A percentile compares a stretch with the other conserved stretches of the same genome.
These are phyloP conservation scores for Mycetomoellerius zeteki DNA, from an alignment of 1,140 invertebrate species.

Conservation along the genomic window DNA sequence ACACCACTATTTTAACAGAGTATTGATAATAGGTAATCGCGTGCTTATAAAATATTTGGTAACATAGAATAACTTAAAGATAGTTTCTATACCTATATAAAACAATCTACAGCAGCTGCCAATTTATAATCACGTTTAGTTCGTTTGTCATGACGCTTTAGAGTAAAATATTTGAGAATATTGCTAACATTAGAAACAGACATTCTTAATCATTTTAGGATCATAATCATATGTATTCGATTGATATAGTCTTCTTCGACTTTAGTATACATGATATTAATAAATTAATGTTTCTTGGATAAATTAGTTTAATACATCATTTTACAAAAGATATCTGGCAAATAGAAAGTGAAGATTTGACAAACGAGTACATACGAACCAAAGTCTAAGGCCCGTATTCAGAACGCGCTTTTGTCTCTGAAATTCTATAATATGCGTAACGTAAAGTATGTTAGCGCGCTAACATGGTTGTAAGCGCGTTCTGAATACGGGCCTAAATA, in stretches of 20 bases:
- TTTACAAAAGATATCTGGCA: background rate
- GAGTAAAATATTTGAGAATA: background rate
- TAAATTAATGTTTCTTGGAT: background rate
- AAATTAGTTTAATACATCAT: background rate
- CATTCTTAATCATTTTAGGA: background rate
- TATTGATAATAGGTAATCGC: constrained; percentile 29
- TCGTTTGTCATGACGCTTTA: background rate
- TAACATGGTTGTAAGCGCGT: background rate
- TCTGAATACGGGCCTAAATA: background rate
- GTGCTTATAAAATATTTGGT: constrained; percentile 48
- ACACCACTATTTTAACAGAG: constrained; percentile 42
- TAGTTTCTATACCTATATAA: background rate
- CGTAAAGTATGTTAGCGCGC: too few relatives aligned
- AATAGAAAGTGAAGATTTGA: background rate
- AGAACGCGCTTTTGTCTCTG: too few relatives aligned
- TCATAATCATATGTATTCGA: background rate
- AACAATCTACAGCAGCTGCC: constrained; percentile 18
- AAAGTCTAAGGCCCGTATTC: background rate
- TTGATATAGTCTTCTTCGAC: background rate
- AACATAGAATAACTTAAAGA: constrained; percentile 32
- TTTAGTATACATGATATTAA: background rate
- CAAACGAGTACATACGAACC: background rate
- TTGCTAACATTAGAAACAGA: background rate
- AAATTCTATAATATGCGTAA: too few relatives aligned
- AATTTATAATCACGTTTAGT: constrained; percentile 24